These are phyloP conservation scores for Mungos mungo DNA, from an alignment of 2,113 vertebrate genomes.

Conservation along the genomic window DNA sequence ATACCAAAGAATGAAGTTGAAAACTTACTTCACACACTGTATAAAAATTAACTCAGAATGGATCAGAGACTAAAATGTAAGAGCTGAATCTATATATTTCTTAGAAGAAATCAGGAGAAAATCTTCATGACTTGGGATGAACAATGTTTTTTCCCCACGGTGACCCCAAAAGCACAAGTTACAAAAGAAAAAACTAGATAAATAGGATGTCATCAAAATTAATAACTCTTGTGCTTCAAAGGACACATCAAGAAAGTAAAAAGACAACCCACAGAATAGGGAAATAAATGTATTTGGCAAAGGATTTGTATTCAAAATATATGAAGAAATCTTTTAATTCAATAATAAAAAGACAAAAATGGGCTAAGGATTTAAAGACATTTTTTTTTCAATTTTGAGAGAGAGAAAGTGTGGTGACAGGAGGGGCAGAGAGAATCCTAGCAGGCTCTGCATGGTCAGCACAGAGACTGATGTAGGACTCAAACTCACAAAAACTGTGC, in stretches of 20 bases:
- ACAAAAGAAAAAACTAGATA: neutral
- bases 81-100: neutral
- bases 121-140: neutral
- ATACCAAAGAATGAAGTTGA: neutral
- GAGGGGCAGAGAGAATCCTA: no score
- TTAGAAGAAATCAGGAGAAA: neutral
- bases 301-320: neutral
- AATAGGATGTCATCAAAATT: neutral
- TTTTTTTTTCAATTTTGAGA: neutral
- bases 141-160: neutral
- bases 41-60: neutral
- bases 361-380: neutral
- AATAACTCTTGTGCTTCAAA: neutral
- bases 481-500: no score
- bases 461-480: no score
- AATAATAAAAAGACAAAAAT: neutral
- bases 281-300: neutral
- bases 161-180: neutral
- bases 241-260: neutral
- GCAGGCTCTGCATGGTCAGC: no score
- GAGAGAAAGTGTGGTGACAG: no score
- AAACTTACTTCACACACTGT: neutral
- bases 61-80: neutral
- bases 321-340: neutral
- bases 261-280: neutral